Conservation (phyloP, 2,797 vertebrate genomes). For the Anomalospiza imberbis region DNA sequence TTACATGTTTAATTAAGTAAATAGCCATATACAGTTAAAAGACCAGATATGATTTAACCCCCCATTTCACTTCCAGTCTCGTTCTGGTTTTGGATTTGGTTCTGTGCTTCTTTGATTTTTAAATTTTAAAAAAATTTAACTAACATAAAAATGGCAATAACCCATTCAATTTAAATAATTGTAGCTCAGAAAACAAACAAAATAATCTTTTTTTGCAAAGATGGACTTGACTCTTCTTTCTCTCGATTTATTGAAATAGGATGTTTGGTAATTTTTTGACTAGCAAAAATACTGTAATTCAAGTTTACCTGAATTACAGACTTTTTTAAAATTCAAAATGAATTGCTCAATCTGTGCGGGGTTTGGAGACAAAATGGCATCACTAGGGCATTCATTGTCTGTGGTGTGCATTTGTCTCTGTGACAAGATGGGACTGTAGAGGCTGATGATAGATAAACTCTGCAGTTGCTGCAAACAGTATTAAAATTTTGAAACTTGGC, state of each 20-base stretch:
- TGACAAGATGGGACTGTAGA: not conserved
- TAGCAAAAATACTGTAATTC: not conserved
- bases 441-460: not conserved
- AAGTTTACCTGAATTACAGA: not conserved
- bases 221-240: not conserved
- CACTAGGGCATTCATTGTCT: not conserved
- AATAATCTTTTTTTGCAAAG: not conserved
- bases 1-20: rapidly evolving
- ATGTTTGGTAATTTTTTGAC: not conserved
- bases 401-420: not conserved
- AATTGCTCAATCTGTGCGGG: not conserved
- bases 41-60: not conserved
- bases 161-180: not conserved
- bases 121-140: not conserved
- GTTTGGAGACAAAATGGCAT: not conserved
- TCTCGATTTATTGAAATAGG: not conserved
- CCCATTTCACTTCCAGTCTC: not conserved
- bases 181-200: not conserved
- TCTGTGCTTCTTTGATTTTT: not conserved
- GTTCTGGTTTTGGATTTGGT: not conserved
- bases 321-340: not conserved
- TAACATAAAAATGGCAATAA: not conserved
- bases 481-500: not conserved
- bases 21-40: not conserved
- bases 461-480: not conserved